Base-by-base conservation (phyloP, 2,888 invertebrate genomes). In the Cryptus armator region DNA sequence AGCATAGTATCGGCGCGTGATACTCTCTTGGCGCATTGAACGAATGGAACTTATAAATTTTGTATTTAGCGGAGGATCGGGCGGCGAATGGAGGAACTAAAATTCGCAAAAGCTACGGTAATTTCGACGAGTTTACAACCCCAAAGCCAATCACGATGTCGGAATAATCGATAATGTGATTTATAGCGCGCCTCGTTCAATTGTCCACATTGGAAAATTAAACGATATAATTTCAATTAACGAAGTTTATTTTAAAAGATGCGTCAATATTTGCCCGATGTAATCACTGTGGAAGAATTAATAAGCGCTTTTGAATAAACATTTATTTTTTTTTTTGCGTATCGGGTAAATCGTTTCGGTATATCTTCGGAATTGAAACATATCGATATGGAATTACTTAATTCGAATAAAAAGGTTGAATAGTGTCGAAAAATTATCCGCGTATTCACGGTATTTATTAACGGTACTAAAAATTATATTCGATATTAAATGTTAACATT, bases 21-120 rank as follows among this genome's bases (percentile, higher is more conserved):
- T 37, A 37, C 12, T 32, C 48, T 64, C 48, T 72, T 37, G 29
- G 3, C n/a, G 43, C 14, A 32, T 43, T 76, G 43, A 51, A 24
- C 76, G 48, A 53, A 66, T 66, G 66, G 85, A 81, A 82, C 86
- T 89, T 88, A 88, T 89, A 89, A 89, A 90, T 89, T 83, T 86
- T 82, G 75, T 86, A 86, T 87, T 89, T 87, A 86, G 37, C 85
- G 81, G 59, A 44, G 66, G 70, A 37, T 81, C n/a, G 44, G 19
- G 32, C 56, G 44, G 37, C 37, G 48, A 2, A 48, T 48, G 48
- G 48, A n/a, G 14, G 9, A 37, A 37, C 0, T 1, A 6, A 6
- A 5, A 37, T 0, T 37, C 37, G 37, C 6, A 37, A 37, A 37
- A 0, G 37, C 37, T 37, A 6, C 37, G 37, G 6, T 37, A 0